Base-by-base conservation (phyloP, 2,113 vertebrate species). In the Sprattus sprattus region DNA sequence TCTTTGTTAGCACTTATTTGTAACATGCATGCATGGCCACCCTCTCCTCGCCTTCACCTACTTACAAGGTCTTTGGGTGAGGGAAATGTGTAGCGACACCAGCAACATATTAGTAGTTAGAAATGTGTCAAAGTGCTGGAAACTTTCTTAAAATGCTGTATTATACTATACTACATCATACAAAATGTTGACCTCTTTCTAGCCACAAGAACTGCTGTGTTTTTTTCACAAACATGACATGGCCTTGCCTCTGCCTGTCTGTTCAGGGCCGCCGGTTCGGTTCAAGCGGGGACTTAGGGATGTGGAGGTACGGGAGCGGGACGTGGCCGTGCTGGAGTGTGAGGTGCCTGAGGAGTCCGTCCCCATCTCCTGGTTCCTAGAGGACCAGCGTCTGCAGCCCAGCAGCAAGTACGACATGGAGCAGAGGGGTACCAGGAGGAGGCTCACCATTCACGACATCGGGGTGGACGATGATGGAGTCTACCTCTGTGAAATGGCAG, bases 401-500 rank as follows among this genome's bases (percentile, higher is more conserved):
- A 95, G 96, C 84, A 95, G 91, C 78, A 98, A 98, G 88, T 99
- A 99, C 0, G 93, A 95, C 52, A 99, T 99, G 91, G 98, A 99
- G 60, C 96, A 98, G 88, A 95, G 90, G 64, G 98, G 98, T 0
- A 86, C 94, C 0, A 87, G 93, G 32, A 90, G 97, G 20, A 95
- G 95, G 81, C 96, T 99, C 88, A 97, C 97, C 82, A 97, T 99
- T 89, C 95, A 95, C 0, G 95, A 98, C 0, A 93, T 97, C 1
- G 95, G 94, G 84, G 94, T 93, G 0, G 98, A 99, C 0, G 98
- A 99, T 0, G 98, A 99, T 0, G 98, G 98, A 0, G 94, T 99
- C 84, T 99, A 99, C 88, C 95, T 99, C 45, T 99, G 98, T 57
- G 97, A 99, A 92, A 99, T 97, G 96, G 95, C 96, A 10, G 96